Conservation (phyloP, 1,140 invertebrate species). For the Musca vetustissima region DNA sequence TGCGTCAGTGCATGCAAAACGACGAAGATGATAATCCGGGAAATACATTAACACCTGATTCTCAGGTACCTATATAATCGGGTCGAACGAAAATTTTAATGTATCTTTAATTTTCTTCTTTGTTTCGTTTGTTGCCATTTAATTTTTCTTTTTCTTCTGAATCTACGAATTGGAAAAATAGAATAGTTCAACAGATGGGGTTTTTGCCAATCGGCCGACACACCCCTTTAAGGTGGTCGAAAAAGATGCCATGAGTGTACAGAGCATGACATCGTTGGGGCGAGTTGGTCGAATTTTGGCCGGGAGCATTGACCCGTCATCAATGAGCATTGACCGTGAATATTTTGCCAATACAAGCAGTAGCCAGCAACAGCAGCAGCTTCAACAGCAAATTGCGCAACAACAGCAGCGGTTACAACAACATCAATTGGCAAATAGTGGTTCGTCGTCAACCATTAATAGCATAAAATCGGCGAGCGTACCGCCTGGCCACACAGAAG, state of each 20-base stretch:
- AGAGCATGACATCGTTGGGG: constrained; percentile 82
- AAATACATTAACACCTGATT: constrained; percentile 74
- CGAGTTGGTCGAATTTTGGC: constrained; percentile 75
- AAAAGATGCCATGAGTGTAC: constrained; percentile 81
- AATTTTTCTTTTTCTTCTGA: background rate
- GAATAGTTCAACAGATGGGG: constrained; percentile 61
- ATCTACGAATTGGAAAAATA: constrained; percentile 28
- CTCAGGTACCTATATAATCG: constrained; percentile 62
- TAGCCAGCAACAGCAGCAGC: constrained; percentile 34
- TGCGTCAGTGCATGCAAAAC: constrained; percentile 80
- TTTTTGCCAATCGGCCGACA: constrained; percentile 60
- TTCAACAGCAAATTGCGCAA: constrained; percentile 36
- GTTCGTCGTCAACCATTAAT: constrained; percentile 18
- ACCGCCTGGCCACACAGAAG: constrained; percentile 9
- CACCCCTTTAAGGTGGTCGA: constrained; percentile 81
- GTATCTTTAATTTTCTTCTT: constrained; percentile 5
- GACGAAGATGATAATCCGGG: constrained; percentile 72
- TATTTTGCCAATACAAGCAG: constrained; percentile 35
- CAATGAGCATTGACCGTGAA: constrained; percentile 52
- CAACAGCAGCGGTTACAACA: constrained; percentile 34
- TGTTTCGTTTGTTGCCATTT: constrained; percentile 11
- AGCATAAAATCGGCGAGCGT: constrained; percentile 16
- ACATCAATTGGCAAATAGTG: constrained; percentile 7
- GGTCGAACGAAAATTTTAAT: background rate
- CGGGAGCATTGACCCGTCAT: constrained; percentile 63